Evolutionary conservation across 2,797 vertebrate genomes (phyloP).

Genomic region (Clamator glandarius): DNA sequence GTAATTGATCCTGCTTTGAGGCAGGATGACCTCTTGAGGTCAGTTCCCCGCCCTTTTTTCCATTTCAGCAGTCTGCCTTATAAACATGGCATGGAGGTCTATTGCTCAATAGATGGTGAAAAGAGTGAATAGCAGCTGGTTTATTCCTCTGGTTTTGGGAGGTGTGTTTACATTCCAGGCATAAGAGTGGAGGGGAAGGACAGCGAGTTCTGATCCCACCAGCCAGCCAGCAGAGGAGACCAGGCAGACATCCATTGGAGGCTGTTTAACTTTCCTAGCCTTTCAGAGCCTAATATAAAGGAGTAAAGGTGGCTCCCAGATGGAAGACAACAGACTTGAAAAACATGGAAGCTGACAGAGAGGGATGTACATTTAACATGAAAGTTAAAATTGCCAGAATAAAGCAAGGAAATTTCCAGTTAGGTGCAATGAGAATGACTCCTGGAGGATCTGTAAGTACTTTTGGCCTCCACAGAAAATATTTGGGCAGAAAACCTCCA

Average conservation of each 20-base stretch:
- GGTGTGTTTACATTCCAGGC: conserved; percentile 66
- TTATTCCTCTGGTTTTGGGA: conserved; percentile 55
- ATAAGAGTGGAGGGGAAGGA: conserved; percentile 38
- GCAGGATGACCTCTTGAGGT: background rate
- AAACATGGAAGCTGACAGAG: conserved; percentile 35
- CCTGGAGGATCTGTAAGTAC: conserved; percentile 44
- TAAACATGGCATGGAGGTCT: conserved; percentile 39
- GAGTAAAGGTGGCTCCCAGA: conserved; percentile 31
- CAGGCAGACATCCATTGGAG: conserved; percentile 2
- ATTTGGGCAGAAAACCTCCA: conserved; percentile 46
- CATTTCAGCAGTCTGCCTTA: conserved; percentile 37
- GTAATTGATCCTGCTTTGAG: conserved; percentile 6
- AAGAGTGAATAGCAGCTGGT: conserved; percentile 48
- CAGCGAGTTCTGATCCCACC: conserved; percentile 49
- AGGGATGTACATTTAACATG: conserved; percentile 17
- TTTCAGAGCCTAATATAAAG: conserved; percentile 5
- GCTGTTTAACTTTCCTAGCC: conserved; percentile 46
- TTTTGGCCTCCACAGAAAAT: conserved; percentile 49
- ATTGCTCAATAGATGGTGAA: conserved; percentile 39
- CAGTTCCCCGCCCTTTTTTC: conserved; percentile 12
- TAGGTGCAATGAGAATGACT: conserved; percentile 43
- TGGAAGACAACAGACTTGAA: conserved; percentile 57
- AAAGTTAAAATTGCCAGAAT: conserved; percentile 21
- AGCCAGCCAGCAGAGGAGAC: conserved; percentile 28
- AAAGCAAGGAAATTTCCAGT: conserved; percentile 53